Conservation (phyloP, 2,797 vertebrate species). For the Amblyraja radiata region DNA sequence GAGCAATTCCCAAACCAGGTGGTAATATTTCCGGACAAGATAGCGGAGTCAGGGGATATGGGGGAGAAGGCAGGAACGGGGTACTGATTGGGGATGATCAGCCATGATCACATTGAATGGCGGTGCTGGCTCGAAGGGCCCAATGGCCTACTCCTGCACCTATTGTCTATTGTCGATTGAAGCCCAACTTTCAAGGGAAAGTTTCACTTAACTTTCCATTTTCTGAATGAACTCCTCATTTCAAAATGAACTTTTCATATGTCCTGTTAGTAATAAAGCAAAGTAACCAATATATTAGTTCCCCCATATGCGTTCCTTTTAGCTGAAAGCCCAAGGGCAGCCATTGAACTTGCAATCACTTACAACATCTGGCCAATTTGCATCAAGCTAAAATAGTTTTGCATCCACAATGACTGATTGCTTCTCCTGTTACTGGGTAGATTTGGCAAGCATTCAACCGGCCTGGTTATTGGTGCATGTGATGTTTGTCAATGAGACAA, state of each 20-base stretch:
- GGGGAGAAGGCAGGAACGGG: no score
- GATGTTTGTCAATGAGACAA: background rate
- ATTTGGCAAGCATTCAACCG: background rate
- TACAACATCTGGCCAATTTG: slow-evolving; percentile 20
- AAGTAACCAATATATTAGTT: background rate
- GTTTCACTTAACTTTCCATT: background rate
- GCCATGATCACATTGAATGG: no score
- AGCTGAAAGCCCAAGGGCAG: background rate
- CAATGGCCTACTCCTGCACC: no score
- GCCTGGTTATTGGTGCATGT: background rate
- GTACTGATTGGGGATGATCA: no score
- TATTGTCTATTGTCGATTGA: no score
- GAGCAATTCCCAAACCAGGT: no score
- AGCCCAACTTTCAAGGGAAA: background rate
- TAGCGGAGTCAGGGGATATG: no score
- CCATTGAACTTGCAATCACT: background rate
- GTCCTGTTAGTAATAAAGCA: background rate
- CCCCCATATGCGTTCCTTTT: background rate
- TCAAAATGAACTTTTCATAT: background rate
- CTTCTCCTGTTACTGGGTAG: background rate
- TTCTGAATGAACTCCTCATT: background rate
- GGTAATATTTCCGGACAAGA: no score
- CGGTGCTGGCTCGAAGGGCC: no score
- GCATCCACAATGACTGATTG: background rate
- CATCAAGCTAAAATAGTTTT: background rate